Conservation (phyloP, 2,888 invertebrate species). For the Clistopyga incitator region DNA sequence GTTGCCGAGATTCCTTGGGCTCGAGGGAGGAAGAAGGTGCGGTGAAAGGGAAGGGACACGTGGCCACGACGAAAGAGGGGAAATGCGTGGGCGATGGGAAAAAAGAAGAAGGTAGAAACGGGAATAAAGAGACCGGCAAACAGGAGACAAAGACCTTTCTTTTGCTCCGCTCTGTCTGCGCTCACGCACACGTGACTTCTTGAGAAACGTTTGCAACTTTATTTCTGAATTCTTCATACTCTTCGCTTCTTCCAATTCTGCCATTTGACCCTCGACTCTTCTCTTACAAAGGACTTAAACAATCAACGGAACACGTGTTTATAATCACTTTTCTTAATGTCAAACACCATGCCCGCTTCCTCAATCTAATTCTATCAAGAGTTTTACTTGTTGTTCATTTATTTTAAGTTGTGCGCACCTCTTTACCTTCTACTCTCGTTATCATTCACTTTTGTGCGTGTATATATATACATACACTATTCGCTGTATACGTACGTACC, state of each 20-base stretch:
- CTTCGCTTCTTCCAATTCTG: neutral
- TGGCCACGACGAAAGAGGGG: slow-evolving; percentile 19
- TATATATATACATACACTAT: neutral
- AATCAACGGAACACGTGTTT: slow-evolving; percentile 1
- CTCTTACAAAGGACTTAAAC: slow-evolving; percentile 8
- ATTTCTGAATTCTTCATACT: neutral
- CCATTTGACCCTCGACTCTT: neutral
- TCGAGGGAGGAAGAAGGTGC: slow-evolving; percentile 20
- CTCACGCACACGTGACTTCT: slow-evolving; percentile 5
- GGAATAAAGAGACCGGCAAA: slow-evolving; percentile 13
- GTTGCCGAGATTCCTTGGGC: slow-evolving; percentile 55
- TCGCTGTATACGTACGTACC: slow-evolving; percentile 17
- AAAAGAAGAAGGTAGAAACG: neutral
- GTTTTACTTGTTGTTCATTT: neutral
- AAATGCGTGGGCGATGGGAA: slow-evolving; percentile 26
- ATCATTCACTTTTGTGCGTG: neutral
- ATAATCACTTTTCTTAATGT: slow-evolving; percentile 7
- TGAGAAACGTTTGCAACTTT: slow-evolving; percentile 27
- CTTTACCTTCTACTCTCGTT: slow-evolving; percentile 10
- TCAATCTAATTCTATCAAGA: slow-evolving; percentile 14
- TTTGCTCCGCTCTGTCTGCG: neutral
- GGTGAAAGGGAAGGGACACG: slow-evolving; percentile 26
- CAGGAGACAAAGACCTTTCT: slow-evolving; percentile 16
- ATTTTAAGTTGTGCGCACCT: slow-evolving; percentile 21
- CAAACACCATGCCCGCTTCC: slow-evolving; percentile 4